These are phyloP conservation scores for Lophotis ruficrista DNA, from an alignment of 2,113 vertebrate genomes.

Conservation along the genomic window DNA sequence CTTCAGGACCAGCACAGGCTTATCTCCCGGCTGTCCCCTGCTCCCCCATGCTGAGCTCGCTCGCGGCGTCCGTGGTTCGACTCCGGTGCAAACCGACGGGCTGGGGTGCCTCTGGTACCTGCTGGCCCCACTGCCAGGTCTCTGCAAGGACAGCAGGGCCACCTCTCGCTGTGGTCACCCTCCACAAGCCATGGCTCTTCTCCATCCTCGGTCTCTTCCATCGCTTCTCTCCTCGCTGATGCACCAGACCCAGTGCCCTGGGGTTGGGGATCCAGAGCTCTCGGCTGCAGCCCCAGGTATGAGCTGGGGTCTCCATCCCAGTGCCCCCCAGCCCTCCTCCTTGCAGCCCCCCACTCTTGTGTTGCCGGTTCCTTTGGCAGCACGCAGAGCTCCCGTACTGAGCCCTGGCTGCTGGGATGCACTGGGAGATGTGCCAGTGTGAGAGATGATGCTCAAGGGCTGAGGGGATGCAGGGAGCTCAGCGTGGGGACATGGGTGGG, in stretches of 20 bases:
- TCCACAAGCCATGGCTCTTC: neutral
- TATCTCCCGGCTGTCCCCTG: neutral
- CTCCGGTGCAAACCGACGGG: accelerated
- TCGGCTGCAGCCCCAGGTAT: neutral
- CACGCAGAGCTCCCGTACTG: neutral
- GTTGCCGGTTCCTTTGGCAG: neutral
- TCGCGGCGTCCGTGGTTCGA: accelerated
- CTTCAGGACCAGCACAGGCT: neutral
- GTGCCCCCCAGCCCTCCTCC: neutral
- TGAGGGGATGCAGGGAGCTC: neutral
- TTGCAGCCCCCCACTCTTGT: neutral
- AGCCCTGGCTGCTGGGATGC: neutral
- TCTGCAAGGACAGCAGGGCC: neutral
- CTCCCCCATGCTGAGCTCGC: accelerated
- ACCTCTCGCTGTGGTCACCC: neutral
- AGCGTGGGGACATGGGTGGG: accelerated
- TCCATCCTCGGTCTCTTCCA: neutral
- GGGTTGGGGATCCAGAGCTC: neutral
- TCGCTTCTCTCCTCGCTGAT: neutral
- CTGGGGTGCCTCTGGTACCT: neutral
- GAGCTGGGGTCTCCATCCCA: neutral
- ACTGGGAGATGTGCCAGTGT: neutral
- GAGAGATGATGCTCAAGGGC: neutral
- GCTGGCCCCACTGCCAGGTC: neutral
- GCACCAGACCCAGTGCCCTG: neutral